Evolutionary conservation across 2,113 vertebrate species (phyloP).

Genomic region (Stigmatopora nigra): DNA sequence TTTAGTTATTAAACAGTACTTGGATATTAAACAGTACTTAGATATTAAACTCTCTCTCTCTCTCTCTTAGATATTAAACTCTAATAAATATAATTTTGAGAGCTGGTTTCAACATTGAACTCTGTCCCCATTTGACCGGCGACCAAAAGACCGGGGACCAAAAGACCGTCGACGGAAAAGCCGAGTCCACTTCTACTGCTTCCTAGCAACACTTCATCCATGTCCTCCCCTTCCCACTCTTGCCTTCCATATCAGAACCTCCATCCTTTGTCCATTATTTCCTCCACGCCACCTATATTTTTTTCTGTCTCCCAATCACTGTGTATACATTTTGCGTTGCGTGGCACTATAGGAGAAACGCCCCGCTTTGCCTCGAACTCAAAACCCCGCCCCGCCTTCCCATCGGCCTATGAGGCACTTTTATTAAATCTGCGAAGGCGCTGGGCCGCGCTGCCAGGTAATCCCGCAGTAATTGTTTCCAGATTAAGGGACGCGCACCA

Average conservation of each 20-base stretch:
- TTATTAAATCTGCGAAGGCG: slow-evolving; percentile 73
- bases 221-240: slow-evolving; percentile 30
- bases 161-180: too few species aligned
- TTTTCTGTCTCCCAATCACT: slow-evolving; percentile 40
- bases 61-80: too few species aligned
- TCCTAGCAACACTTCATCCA: slow-evolving; percentile 35
- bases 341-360: slow-evolving; percentile 67
- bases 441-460: slow-evolving; percentile 62
- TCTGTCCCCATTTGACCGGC: too few species aligned
- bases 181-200: neutral
- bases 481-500: slow-evolving; percentile 70
- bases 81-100: too few species aligned
- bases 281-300: slow-evolving; percentile 60
- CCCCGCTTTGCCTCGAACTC: slow-evolving; percentile 32
- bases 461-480: slow-evolving; percentile 77
- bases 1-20: too few species aligned
- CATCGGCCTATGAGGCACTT: slow-evolving; percentile 75
- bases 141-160: too few species aligned
- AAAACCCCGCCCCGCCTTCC: neutral
- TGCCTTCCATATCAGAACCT: slow-evolving; percentile 44
- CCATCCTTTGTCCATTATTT: slow-evolving; percentile 58
- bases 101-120: too few species aligned
- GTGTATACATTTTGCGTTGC: slow-evolving; percentile 68
- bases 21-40: too few species aligned
- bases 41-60: too few species aligned